Conservation (phyloP, 2,888 invertebrate genomes). For the Amphiduros pacificus region DNA sequence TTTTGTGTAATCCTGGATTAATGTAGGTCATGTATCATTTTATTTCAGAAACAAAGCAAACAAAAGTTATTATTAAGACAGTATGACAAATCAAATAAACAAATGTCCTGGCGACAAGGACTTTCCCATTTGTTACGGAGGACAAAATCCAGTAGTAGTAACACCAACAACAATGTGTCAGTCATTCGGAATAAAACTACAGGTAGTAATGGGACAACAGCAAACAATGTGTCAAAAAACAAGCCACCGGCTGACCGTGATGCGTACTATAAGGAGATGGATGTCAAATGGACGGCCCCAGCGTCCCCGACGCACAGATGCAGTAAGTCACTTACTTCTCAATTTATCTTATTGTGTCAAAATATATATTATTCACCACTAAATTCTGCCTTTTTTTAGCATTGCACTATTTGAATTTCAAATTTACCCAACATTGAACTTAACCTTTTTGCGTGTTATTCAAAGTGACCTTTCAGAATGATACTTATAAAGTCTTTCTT, state of each 20-base stretch:
- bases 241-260: background rate
- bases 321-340: conserved; percentile 14
- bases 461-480: no score
- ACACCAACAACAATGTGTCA: conserved; percentile 23
- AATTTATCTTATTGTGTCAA: no score
- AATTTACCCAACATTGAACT: no score
- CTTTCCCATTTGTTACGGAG: conserved; percentile 22
- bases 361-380: no score
- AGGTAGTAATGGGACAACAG: conserved; percentile 16
- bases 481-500: no score
- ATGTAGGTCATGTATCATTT: no score
- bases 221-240: conserved; percentile 9
- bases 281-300: conserved; percentile 23
- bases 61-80: conserved; percentile 13
- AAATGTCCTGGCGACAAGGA: conserved; percentile 22
- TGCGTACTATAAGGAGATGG: conserved; percentile 18
- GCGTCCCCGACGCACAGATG: conserved; percentile 19
- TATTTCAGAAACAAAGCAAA: conserved; percentile 16
- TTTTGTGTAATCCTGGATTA: no score
- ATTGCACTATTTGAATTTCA: no score
- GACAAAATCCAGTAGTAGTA: conserved; percentile 17
- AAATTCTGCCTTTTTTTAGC: no score
- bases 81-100: conserved; percentile 16
- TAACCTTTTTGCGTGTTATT: no score
- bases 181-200: conserved; percentile 12